These are phyloP conservation scores for Toxostoma redivivum DNA, from an alignment of 2,113 vertebrate species.

Conservation along the genomic window DNA sequence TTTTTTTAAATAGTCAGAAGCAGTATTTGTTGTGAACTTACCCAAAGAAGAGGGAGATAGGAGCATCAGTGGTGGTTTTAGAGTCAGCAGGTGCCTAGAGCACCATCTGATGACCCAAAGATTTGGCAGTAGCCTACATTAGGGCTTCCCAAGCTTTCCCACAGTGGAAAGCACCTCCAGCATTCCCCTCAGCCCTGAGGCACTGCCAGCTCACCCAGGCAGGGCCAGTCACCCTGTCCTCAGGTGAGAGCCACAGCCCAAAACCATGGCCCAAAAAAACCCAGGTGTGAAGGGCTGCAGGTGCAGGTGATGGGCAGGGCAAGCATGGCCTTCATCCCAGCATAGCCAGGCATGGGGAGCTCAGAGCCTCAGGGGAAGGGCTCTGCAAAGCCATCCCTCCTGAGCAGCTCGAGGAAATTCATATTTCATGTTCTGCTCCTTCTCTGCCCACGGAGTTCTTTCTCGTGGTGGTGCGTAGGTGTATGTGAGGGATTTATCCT, in stretches of 20 bases:
- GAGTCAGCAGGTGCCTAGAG: neutral
- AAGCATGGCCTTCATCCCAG: fast-evolving
- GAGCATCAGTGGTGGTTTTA: neutral
- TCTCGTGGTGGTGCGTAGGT: constrained; percentile 60
- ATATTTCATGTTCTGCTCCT: constrained; percentile 59
- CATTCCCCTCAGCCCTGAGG: neutral
- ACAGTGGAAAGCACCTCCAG: neutral
- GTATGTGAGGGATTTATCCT: constrained; percentile 65
- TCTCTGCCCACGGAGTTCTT: constrained; percentile 63
- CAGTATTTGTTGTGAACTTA: neutral
- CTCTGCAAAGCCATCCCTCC: neutral
- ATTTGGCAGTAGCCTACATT: neutral
- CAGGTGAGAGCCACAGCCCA: neutral
- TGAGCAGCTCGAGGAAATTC: constrained; percentile 43
- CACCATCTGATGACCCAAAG: neutral
- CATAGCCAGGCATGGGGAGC: neutral
- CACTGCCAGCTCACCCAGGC: neutral
- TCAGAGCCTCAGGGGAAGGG: neutral
- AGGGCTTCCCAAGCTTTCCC: neutral
- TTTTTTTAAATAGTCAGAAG: neutral
- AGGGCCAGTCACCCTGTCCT: fast-evolving
- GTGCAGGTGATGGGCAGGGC: neutral
- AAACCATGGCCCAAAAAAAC: neutral
- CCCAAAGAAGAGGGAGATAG: neutral
- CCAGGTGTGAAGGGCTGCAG: neutral